phyloP scores from a whole-genome alignment of 2,113 vertebrate genomes.

The Bucco capensis region DNA sequence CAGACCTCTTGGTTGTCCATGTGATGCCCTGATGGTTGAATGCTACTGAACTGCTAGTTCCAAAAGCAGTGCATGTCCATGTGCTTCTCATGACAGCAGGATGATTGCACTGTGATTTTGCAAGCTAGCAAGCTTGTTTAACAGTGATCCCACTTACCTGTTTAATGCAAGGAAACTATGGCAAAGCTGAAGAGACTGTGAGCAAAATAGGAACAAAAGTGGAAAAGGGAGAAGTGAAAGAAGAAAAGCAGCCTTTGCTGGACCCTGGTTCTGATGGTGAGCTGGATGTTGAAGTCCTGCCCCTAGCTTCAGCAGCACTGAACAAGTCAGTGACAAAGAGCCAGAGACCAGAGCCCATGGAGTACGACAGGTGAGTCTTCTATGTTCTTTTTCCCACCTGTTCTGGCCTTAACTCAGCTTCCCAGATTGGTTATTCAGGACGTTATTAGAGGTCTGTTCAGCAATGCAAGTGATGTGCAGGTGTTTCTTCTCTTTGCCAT shows the following conservation, averaged over 20 bases:
- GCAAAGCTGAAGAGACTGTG: conserved; percentile 76
- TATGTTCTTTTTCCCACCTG: background rate
- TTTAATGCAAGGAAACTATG: conserved; percentile 79
- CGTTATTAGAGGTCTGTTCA: background rate
- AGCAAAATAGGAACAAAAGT: conserved; percentile 66
- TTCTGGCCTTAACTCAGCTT: background rate
- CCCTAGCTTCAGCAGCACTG: conserved; percentile 24
- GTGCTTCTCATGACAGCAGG: background rate
- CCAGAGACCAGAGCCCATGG: conserved; percentile 78
- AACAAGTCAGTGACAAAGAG: conserved; percentile 75
- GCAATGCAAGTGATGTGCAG: background rate
- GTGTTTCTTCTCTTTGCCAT: background rate
- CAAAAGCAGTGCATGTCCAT: background rate
- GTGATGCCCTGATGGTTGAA: background rate
- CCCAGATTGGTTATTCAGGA: background rate
- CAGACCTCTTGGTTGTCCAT: background rate
- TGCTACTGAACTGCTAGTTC: background rate
- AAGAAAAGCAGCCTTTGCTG: conserved; percentile 68
- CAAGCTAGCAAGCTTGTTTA: background rate
- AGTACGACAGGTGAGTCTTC: conserved; percentile 79
- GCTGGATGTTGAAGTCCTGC: conserved; percentile 56
- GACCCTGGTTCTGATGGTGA: conserved; percentile 65
- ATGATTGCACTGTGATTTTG: background rate
- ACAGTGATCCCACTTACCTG: background rate
- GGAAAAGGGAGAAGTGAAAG: conserved; percentile 39